Evolutionary conservation across 2,113 vertebrate species (phyloP).

Genomic region (Amphilophus citrinellus): DNA sequence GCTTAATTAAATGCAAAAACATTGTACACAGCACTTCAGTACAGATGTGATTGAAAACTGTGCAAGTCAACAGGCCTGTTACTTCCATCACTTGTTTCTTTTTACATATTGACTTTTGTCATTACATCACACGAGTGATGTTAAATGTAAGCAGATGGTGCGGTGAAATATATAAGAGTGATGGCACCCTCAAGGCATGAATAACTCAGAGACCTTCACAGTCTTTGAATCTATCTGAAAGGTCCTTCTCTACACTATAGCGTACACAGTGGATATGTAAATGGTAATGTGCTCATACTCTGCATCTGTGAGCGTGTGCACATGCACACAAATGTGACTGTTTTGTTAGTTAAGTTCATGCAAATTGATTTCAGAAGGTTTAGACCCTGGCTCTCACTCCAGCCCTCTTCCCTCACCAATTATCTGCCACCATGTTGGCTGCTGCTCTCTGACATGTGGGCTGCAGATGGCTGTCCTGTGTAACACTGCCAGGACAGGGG

Average conservation of each 20-base stretch:
- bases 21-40: background rate
- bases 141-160: constrained; percentile 63
- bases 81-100: constrained; percentile 7
- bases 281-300: constrained; percentile 23
- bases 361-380: constrained; percentile 63
- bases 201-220: constrained; percentile 61
- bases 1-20: background rate
- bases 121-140: constrained; percentile 65
- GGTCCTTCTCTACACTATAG: constrained; percentile 7
- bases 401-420: constrained; percentile 50
- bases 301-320: background rate
- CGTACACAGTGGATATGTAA: constrained; percentile 21
- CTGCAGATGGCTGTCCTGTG: constrained; percentile 64
- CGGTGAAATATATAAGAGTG: constrained; percentile 57
- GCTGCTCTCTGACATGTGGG: constrained; percentile 61
- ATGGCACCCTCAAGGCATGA: constrained; percentile 48
- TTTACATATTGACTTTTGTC: constrained; percentile 59
- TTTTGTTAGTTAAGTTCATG: constrained; percentile 47
- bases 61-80: constrained; percentile 10
- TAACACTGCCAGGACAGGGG: constrained; percentile 58
- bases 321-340: constrained; percentile 20
- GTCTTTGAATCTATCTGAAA: constrained; percentile 43
- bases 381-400: constrained; percentile 15
- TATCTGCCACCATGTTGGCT: constrained; percentile 62
- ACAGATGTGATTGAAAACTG: background rate